Evolutionary conservation across 2,797 vertebrate species (phyloP), one percentile per base, ranked within the genome.

Genomic region (Basileuterus tristriatus): DNA sequence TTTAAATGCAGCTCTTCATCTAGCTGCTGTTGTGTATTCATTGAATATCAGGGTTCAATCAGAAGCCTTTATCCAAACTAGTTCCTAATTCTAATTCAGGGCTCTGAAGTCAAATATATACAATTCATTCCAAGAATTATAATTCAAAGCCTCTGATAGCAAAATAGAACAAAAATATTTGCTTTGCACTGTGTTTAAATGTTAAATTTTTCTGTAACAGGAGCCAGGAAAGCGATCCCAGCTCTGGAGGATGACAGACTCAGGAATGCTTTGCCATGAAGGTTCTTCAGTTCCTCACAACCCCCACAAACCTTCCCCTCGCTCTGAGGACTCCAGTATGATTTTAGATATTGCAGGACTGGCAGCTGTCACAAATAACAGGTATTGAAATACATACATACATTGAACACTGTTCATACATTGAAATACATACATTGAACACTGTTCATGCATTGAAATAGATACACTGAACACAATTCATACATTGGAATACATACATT

Each of bases 151-250:
- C 67, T 87, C 29, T 49, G 37, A 32, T 12, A 76, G 37, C 34
- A 74, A 90, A 96, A 32, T 15, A 62, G 24, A 72, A 68, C 12
- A 37, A 41, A 67, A 58, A 6, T 22, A 15, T 3, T 85, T 77
- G 22, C 52, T 84, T 14, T 92, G 46, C 64, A 11, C 17, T 89
- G 23, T 52, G n/a, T 37, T n/a, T 58, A 60, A 68, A 30, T 72
- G 13, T 72, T 58, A n/a, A 44, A 39, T 56, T 94, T 68, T 87
- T 59, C 6, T 85, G 12, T 67, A 37, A 56, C 85, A 99, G 99
- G 99, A 99, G 77, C 99, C 99, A 1, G 99, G 99, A 60, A 99
- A 99, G 95, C 98, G 99, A 11, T 99, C 99, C 23, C 99, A 99
- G 97, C 98, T 99, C 62, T 99, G 99, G 99, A 98, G 99, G 90